phyloP scores from a whole-genome alignment of 2,888 invertebrate genomes.

The Synanthedon formicaeformis region DNA sequence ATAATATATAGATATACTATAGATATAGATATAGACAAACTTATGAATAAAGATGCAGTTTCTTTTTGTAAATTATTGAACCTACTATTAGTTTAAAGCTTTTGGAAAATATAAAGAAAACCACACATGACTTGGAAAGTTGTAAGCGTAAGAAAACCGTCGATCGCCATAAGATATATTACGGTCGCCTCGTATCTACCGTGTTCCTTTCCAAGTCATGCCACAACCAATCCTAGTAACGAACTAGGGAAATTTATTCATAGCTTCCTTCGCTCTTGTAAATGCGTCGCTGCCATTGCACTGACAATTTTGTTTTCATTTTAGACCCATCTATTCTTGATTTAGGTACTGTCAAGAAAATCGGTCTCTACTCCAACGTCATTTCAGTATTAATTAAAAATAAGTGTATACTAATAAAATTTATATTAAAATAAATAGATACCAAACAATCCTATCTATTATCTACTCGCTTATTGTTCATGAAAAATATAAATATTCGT shows the following conservation, averaged over 20 bases:
- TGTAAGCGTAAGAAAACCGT: neutral
- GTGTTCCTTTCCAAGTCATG: conserved; percentile 19
- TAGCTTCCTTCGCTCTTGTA: conserved; percentile 47
- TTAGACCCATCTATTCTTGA: conserved; percentile 23
- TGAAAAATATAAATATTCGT: no score
- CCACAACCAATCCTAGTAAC: conserved; percentile 43
- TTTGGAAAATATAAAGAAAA: no score
- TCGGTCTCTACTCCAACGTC: neutral
- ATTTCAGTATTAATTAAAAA: neutral
- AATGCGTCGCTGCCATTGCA: conserved; percentile 39
- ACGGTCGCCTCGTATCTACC: neutral
- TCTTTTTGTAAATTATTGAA: no score
- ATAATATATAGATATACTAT: no score
- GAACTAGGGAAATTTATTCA: conserved; percentile 57
- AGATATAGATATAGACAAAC: no score
- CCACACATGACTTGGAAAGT: no score
- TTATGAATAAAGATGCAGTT: no score
- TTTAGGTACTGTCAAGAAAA: neutral
- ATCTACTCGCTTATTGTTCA: no score
- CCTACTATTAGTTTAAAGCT: no score
- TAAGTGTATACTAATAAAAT: no score
- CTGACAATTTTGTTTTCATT: conserved; percentile 47
- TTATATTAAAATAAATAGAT: no score
- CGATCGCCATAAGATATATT: neutral
- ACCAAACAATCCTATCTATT: no score